These are phyloP conservation scores for Carcina quercana DNA, from an alignment of 2,888 invertebrate genomes.

Conservation along the genomic window DNA sequence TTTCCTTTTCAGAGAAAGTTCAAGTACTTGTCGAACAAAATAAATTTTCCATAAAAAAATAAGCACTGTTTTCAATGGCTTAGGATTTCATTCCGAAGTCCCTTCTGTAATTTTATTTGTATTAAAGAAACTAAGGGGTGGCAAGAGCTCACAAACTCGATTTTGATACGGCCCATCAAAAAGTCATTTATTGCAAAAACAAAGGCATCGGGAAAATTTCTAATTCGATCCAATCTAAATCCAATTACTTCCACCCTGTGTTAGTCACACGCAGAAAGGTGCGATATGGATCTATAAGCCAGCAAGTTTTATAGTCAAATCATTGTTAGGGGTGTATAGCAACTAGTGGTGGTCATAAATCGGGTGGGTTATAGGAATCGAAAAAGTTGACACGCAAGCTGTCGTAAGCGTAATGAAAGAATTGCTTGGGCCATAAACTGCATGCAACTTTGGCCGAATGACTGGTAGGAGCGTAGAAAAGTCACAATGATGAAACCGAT, in stretches of 20 bases:
- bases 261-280: conserved; percentile 38
- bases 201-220: conserved; percentile 57
- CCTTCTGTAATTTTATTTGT: conserved; percentile 12
- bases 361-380: conserved; percentile 17
- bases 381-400: conserved; percentile 23
- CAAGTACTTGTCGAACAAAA: conserved; percentile 10
- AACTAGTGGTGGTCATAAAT: conserved; percentile 15
- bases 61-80: conserved; percentile 7
- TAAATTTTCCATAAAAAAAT: conserved; percentile 8
- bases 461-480: too few relatives aligned
- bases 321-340: conserved; percentile 14
- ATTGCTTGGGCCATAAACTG: conserved; percentile 3
- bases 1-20: conserved; percentile 7
- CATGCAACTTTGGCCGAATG: too few relatives aligned
- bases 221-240: conserved; percentile 68
- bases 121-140: conserved; percentile 11
- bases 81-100: conserved; percentile 15
- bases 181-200: conserved; percentile 60
- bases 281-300: conserved; percentile 28
- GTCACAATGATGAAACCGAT: too few relatives aligned
- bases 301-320: conserved; percentile 15
- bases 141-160: conserved; percentile 36
- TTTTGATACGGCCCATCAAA: conserved; percentile 66
- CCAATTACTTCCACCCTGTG: conserved; percentile 58
- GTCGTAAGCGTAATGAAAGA: conserved; percentile 14